These are phyloP conservation scores for Leptinotarsa tumamoca DNA, from an alignment of 2,888 invertebrate species.

Conservation along the genomic window DNA sequence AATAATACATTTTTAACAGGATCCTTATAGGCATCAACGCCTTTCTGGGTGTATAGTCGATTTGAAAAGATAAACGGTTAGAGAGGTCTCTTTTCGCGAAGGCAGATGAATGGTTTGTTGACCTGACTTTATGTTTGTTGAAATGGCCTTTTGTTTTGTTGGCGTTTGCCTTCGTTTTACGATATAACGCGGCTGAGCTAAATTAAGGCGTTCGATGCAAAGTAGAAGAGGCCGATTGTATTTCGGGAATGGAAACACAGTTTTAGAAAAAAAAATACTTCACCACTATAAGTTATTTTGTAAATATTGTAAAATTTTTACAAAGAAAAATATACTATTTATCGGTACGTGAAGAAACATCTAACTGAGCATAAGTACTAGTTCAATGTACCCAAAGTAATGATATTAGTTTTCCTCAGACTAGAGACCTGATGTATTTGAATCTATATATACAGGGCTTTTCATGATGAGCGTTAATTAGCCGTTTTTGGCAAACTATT, in stretches of 20 bases:
- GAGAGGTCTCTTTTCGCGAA: constrained; percentile 34
- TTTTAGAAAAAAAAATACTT: not conserved
- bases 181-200: not conserved
- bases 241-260: not conserved
- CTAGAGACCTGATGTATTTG: too few species aligned
- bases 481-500: too few species aligned
- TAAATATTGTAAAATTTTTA: too few species aligned
- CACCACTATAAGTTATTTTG: too few species aligned
- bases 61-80: constrained; percentile 48
- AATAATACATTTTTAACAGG: constrained; percentile 67
- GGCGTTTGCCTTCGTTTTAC: constrained; percentile 3
- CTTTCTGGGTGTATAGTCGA: constrained; percentile 58
- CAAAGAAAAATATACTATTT: too few species aligned
- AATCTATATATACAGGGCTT: too few species aligned
- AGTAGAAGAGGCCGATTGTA: not conserved
- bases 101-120: constrained; percentile 42
- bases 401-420: too few species aligned
- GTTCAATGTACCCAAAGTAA: too few species aligned
- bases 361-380: too few species aligned
- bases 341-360: too few species aligned
- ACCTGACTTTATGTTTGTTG: constrained; percentile 41
- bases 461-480: too few species aligned
- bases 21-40: constrained; percentile 67
- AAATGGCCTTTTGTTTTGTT: constrained; percentile 27
- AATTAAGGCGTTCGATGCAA: not conserved